Conservation (phyloP, 2,797 vertebrate species). For the Crossoptilon crossoptilon region DNA sequence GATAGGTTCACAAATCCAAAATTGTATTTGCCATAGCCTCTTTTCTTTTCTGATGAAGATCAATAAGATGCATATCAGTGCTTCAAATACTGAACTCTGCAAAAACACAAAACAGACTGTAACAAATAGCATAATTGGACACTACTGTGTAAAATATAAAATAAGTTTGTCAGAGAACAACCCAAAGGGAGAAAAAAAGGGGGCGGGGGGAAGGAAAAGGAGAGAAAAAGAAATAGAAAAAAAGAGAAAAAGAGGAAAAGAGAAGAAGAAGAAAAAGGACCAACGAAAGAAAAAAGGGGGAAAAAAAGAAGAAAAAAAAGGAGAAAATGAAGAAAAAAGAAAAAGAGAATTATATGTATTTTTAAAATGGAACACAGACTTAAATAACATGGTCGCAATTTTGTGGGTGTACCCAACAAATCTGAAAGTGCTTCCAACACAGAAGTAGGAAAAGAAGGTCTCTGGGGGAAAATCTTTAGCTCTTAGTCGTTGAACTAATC, state of each 20-base stretch:
- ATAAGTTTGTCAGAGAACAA: conserved; percentile 20
- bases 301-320: neutral
- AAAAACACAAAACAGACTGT: conserved; percentile 16
- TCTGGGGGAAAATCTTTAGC: neutral
- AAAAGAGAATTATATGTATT: neutral
- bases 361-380: neutral
- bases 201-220: neutral
- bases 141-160: conserved; percentile 27
- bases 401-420: neutral
- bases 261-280: no score
- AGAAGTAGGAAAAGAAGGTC: neutral
- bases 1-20: conserved; percentile 7
- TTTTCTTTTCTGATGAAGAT: neutral
- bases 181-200: neutral
- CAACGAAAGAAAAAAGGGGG: no score
- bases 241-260: neutral
- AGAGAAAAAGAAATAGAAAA: neutral
- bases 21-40: neutral
- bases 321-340: neutral
- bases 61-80: neutral
- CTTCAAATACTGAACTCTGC: neutral
- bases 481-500: neutral
- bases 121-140: neutral
- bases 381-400: neutral
- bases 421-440: neutral